Conservation (phyloP, 2,888 invertebrate species). For the Smittia aterrima region DNA sequence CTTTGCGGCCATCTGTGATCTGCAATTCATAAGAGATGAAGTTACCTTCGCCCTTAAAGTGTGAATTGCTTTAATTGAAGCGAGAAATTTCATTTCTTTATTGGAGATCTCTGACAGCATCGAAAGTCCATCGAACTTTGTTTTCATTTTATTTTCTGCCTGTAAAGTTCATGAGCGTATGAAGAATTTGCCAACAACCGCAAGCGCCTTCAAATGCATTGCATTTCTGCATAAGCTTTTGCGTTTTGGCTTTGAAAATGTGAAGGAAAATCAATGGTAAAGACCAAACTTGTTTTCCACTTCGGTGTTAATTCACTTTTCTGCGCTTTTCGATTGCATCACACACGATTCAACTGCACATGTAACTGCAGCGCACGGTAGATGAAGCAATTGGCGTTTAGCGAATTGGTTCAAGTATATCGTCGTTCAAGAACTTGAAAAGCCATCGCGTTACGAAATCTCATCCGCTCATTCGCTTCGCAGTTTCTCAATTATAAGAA, state of each 20-base stretch:
- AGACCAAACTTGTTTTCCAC: constrained; percentile 11
- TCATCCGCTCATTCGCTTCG: background rate
- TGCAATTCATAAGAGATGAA: no score
- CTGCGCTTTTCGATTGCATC: background rate
- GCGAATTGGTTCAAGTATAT: constrained; percentile 38
- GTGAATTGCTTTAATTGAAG: background rate
- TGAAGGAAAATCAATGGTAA: constrained; percentile 3
- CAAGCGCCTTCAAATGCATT: background rate
- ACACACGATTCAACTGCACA: background rate
- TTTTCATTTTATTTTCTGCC: no score
- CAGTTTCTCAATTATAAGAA: no score
- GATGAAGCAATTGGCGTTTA: background rate
- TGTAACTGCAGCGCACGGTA: constrained; percentile 2
- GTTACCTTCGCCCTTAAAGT: no score
- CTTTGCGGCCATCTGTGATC: no score
- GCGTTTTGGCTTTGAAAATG: constrained; percentile 1
- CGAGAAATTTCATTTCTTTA: background rate
- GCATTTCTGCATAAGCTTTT: background rate
- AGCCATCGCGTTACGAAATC: background rate
- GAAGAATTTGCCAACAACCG: background rate
- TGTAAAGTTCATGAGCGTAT: background rate
- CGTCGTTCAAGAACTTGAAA: constrained; percentile 28
- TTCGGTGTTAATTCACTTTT: background rate
- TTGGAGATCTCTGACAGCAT: background rate
- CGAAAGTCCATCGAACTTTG: background rate